Base-by-base conservation (phyloP, 2,113 vertebrate genomes). In the Thunnus maccoyii region DNA sequence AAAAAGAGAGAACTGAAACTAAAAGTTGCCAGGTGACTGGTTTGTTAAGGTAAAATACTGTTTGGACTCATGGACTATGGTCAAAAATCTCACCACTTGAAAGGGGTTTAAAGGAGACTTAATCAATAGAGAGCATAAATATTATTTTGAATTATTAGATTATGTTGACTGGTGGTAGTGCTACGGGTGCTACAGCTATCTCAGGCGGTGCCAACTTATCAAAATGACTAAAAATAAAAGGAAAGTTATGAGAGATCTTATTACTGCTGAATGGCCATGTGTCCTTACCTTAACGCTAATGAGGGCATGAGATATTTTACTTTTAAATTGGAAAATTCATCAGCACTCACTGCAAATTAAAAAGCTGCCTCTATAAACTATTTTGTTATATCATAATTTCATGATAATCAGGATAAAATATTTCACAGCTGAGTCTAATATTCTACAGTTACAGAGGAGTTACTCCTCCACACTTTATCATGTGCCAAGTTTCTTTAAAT, bases 401-500 rank as follows among this genome's bases (percentile, higher is more conserved):
- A 41, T 2, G 7, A 41, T 41, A 41, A 41, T 72, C 48, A 63
- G 27, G 44, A 56, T 54, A 16, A 41, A 64, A 56, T 41, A 72
- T 72, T 41, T 46, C 47, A 72, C 18, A 63, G 46, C 51, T 15
- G n/a, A 62, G 61, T 75, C 72, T 51, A 46, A 66, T 75, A 70
- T 80, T 67, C 8, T n/a, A 56, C 54, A 48, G 78, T 69, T 56
- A 16, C 66, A 74, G 74, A 72, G 36, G 50, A 48, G 36, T n/a
- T 18, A 71, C 77, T 84, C 70, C 66, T 86, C 52, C 70, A 41
- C 60, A 58, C 55, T 82, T 82, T n/a, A 67, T 69, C 51, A 16
- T 20, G 25, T 72, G 74, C 81, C 76, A 88, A 46, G 57, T 78
- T 62, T 77, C 67, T 86, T 44, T 77, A 77, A 77, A 80, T 80